Base-by-base conservation (phyloP, 2,797 vertebrate species). In the Sciurus carolinensis region DNA sequence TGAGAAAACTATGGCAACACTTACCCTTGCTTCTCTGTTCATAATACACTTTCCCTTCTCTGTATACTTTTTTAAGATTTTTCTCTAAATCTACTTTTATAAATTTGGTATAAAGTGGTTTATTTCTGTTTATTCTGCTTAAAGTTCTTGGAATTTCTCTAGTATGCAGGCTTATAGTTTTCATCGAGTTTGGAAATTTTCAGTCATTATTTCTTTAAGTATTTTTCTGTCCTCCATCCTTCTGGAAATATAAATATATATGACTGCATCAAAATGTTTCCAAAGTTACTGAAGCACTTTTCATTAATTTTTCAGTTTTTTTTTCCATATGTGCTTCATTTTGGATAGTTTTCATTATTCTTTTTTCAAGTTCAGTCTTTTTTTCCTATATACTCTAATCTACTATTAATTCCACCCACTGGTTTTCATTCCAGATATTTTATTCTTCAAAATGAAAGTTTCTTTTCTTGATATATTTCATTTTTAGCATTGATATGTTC, bases 71-170 rank as follows among this genome's bases (percentile, higher is more conserved):
- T 87, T 64, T 22, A 72, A 57, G 36, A 87, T 79, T 88, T 87
- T 77, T 54, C 69, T 91, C 15, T 85, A 39, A 72, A 82, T 79
- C 15, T 28, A 7, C 42, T 64, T 94, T 79, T 71, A 87, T 39
- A 50, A 54, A 77, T 94, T 87, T 82, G 44, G 15, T 90, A 73
- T 71, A 71, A 62, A n/a, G 24, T 73, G 47, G 13, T 54, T 92
- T 91, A 26, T 88, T 84, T 80, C 36, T 36, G 22, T 95, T 88
- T 92, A 75, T 84, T 59, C 30, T 64, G 14, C 14, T 62, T 69
- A 39, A 72, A 88, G 28, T 85, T 85, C 17, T 50, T 54, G 44
- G 50, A 81, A 33, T 7, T 54, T 95, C 33, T 90, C 80, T 66
- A 22, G 50, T 67, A 44, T 57, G 6, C 69, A 54, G 33, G 64